These are phyloP conservation scores for Drosophila pseudotalamancana DNA, from an alignment of 2,888 invertebrate genomes.

Conservation along the genomic window DNA sequence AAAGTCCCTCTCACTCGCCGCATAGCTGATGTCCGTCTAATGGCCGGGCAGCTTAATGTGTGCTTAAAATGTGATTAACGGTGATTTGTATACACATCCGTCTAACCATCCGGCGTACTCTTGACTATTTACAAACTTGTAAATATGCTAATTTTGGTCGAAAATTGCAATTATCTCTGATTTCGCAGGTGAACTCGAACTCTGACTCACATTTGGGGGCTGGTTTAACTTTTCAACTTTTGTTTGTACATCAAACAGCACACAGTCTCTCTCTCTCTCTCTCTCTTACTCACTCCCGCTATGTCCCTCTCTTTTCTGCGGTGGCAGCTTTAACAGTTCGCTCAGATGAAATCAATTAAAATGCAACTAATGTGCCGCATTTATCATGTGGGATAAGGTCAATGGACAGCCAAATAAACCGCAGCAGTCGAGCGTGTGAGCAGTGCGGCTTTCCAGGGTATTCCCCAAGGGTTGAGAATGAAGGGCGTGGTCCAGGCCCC, in stretches of 20 bases:
- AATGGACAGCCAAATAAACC: slow-evolving; percentile 48
- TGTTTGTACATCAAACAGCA: slow-evolving; percentile 45
- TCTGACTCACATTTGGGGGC: slow-evolving; percentile 28
- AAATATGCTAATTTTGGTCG: slow-evolving; percentile 67
- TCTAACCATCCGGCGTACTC: slow-evolving; percentile 15
- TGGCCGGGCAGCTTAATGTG: slow-evolving; percentile 61
- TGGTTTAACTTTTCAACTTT: not conserved
- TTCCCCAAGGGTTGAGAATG: not conserved
- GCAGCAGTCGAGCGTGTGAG: slow-evolving; percentile 37
- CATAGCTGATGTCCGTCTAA: slow-evolving; percentile 26
- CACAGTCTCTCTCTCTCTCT: not conserved
- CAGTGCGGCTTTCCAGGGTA: slow-evolving; percentile 12
- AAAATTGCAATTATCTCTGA: slow-evolving; percentile 50
- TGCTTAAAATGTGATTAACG: slow-evolving; percentile 72
- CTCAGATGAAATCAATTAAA: slow-evolving; percentile 71
- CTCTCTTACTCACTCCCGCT: not conserved
- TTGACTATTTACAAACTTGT: slow-evolving; percentile 27
- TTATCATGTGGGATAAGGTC: slow-evolving; percentile 59
- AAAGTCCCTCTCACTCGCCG: too few relatives aligned
- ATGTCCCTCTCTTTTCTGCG: not conserved
- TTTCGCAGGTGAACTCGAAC: slow-evolving; percentile 33
- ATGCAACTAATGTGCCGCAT: slow-evolving; percentile 69
- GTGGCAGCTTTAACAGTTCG: slow-evolving; percentile 23
- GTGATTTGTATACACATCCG: slow-evolving; percentile 59
- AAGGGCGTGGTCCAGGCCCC: not conserved